Evolutionary conservation across 2,113 vertebrate genomes (phyloP).

Genomic region (Leucosticte australis): DNA sequence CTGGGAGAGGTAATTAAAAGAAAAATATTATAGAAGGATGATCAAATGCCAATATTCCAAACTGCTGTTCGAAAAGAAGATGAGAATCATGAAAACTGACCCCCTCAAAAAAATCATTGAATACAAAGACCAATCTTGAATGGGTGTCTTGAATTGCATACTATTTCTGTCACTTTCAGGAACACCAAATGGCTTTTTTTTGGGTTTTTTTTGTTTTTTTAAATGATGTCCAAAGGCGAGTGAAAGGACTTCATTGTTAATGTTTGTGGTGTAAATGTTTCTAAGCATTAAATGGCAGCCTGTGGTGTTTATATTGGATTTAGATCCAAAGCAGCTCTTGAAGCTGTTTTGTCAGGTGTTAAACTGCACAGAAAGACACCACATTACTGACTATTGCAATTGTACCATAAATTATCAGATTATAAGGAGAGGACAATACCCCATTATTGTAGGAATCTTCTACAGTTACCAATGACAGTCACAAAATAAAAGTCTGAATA

Average conservation of each 20-base stretch:
- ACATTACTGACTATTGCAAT: neutral
- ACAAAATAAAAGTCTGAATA: neutral
- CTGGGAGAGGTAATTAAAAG: neutral
- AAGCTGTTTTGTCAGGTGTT: conserved; percentile 63
- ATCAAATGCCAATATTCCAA: neutral
- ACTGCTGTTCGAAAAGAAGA: neutral
- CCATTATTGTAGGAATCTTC: neutral
- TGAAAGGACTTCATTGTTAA: conserved; percentile 49
- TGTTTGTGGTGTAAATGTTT: conserved; percentile 31
- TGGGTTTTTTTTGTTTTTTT: neutral
- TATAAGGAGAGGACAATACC: neutral
- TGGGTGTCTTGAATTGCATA: neutral
- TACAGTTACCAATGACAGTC: neutral
- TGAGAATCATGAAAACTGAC: neutral
- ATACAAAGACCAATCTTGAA: neutral
- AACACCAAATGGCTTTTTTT: neutral
- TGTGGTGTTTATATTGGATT: conserved; percentile 42
- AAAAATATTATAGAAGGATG: neutral
- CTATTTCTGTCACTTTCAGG: neutral
- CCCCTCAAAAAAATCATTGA: neutral
- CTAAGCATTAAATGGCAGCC: conserved; percentile 27
- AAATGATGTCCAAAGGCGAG: neutral
- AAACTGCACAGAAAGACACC: neutral
- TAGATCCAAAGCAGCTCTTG: conserved; percentile 36
- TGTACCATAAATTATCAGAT: neutral